A percentile compares a stretch with the other conserved stretches of the same genome.
phyloP scores from a whole-genome alignment of 2,888 invertebrate species.

The Eledona agricola region DNA sequence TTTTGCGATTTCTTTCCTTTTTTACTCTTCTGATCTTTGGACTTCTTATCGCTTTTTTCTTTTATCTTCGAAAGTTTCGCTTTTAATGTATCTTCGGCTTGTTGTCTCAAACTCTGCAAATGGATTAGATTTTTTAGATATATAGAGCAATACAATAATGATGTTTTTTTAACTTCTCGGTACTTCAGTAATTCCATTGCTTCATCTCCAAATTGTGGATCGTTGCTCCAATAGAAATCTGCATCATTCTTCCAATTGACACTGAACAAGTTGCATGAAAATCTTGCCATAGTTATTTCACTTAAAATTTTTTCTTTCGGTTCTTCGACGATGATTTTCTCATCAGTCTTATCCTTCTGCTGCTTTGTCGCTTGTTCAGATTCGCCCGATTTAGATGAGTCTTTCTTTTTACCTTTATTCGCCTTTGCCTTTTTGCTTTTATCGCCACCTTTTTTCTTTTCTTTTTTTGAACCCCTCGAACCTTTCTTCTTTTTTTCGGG shows the following conservation, averaged over 20 bases:
- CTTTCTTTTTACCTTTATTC: conserved; percentile 23
- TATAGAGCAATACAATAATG: too few species aligned
- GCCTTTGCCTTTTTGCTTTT: conserved; percentile 34
- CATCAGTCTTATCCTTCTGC: conserved; percentile 4
- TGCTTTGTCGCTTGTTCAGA: conserved; percentile 1
- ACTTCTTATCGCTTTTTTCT: conserved; percentile 7
- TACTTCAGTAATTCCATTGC: conserved; percentile 57
- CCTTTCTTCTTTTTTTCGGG: conserved; percentile 31
- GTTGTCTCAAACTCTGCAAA: conserved; percentile 9
- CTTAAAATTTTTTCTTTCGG: conserved; percentile 52
- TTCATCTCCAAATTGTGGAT: conserved; percentile 47
- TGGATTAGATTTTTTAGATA: too few species aligned
- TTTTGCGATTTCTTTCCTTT: conserved; percentile 43
- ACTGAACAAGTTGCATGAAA: conserved; percentile 62
- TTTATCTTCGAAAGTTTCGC: conserved; percentile 2
- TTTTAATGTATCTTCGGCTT: conserved; percentile 12
- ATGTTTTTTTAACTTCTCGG: too few species aligned
- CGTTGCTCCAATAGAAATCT: conserved; percentile 68
- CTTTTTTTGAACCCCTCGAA: conserved; percentile 34
- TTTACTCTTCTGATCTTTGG: conserved; percentile 54
- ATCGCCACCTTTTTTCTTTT: conserved; percentile 38
- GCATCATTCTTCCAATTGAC: conserved; percentile 68
- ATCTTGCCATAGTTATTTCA: conserved; percentile 62
- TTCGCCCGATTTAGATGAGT: not conserved
- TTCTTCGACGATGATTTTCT: conserved; percentile 26